Base-by-base conservation (phyloP, 2,888 invertebrate genomes). In the Spisula subtruncata region DNA sequence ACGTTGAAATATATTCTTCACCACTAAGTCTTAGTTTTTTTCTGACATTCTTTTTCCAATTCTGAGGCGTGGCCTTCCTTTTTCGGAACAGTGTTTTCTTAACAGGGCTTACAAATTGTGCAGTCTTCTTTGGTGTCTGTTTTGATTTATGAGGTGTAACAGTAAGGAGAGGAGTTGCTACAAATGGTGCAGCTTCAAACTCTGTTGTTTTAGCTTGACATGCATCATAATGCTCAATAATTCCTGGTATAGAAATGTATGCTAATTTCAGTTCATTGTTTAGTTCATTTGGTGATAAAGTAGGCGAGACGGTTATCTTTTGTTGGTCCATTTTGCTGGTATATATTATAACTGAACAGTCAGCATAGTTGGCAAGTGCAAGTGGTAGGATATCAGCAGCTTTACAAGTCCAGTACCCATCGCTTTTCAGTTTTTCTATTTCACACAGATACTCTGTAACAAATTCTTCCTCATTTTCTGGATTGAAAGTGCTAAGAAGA, bases 321-420 rank as follows among this genome's bases (percentile, higher is more conserved):
- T 25, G 54, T n/a, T 82, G 51, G 29, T 82, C 82, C 4, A 29
- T 18, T 54, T 82, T 82, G 82, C 29, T 82, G 4, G 82, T 82
- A 25, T 82, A 82, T 32, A 82, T 82, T 54, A 14, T 54, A 5
- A 82, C 51, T 81, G n/a, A 46, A 48, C 82, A 54, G n/a, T 51
- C 32, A 8, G 4, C 32, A 12, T 25, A 41, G 16, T 82, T 56
- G 4, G 82, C 82, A 25, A 54, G 56, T n/a, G 82, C 54, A 16
- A 82, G 32, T 29, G 82, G 82, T 51, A 82, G n/a, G n/a, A n/a
- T n/a, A n/a, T n/a, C n/a, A n/a, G n/a, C n/a, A n/a, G n/a, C n/a
- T n/a, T n/a, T n/a, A n/a, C n/a, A n/a, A n/a, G n/a, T n/a, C n/a
- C n/a, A n/a, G n/a, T n/a, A n/a, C n/a, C n/a, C n/a, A n/a, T n/a